phyloP scores from a whole-genome alignment of 2,113 vertebrate species.

The Prochilodus magdalenae region DNA sequence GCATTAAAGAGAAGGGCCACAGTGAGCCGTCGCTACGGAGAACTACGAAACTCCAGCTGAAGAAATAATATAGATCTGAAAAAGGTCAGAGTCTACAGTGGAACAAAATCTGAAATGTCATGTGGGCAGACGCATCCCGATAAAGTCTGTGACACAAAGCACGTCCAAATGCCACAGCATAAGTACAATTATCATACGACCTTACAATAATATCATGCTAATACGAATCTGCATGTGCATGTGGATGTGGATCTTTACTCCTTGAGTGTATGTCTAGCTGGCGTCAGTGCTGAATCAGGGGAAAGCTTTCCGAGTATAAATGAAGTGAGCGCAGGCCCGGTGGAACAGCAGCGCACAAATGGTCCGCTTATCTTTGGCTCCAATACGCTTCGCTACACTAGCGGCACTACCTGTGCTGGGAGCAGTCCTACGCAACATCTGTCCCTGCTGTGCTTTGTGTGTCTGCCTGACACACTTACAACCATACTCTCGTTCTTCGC shows the following conservation, averaged over 20 bases:
- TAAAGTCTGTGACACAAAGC: background rate
- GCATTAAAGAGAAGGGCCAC: background rate
- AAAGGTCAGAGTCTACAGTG: slow-evolving; percentile 22
- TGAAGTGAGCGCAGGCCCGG: background rate
- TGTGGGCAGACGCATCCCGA: background rate
- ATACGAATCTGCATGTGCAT: too few species aligned
- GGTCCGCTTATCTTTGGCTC: background rate
- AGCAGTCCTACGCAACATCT: background rate
- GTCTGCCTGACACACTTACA: background rate
- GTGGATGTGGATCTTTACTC: background rate
- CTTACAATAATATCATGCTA: background rate
- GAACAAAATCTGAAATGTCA: slow-evolving; percentile 12
- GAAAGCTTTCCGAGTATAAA: background rate
- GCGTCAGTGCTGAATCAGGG: background rate
- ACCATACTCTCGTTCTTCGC: background rate
- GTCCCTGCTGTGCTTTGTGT: background rate
- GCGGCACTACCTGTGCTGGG: background rate
- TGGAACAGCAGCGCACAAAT: background rate
- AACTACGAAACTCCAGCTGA: slow-evolving; percentile 13
- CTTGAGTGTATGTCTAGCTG: background rate
- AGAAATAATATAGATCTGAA: slow-evolving; percentile 24
- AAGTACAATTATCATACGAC: background rate
- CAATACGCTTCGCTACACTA: background rate
- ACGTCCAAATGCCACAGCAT: slow-evolving; percentile 25
- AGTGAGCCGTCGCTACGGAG: background rate